Percentiles rank a stretch among this genome's conserved stretches.
These are phyloP conservation scores for Cyclopterus lumpus DNA, from an alignment of 2,797 vertebrate genomes.

Conservation along the genomic window DNA sequence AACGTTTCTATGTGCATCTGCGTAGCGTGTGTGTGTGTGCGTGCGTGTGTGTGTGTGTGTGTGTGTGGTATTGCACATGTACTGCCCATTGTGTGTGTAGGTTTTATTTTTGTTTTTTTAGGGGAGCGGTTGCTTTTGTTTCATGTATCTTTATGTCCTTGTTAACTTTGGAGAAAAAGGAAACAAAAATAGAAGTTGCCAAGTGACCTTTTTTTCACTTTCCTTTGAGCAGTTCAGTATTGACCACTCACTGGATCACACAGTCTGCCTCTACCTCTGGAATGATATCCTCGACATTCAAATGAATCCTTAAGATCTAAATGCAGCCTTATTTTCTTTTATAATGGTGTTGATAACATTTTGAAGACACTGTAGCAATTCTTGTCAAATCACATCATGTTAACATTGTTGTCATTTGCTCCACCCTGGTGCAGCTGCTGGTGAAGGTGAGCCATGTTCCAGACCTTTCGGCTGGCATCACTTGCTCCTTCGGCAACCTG, in stretches of 20 bases:
- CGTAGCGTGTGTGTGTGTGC: constrained; percentile 23
- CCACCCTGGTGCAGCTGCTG: constrained; percentile 85
- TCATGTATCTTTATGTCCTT: constrained; percentile 20
- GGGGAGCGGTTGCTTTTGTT: background rate
- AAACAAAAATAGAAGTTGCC: constrained; percentile 54
- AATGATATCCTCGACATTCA: background rate
- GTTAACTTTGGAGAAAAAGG: constrained; percentile 28
- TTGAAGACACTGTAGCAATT: constrained; percentile 32
- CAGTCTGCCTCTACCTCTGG: background rate
- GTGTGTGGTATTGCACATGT: constrained; percentile 26
- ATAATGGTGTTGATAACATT: constrained; percentile 21
- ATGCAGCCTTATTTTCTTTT: constrained; percentile 14
- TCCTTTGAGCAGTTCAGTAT: background rate
- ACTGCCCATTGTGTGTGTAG: background rate
- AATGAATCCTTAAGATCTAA: constrained; percentile 5
- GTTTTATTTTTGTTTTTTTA: background rate
- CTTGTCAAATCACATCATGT: constrained; percentile 28
- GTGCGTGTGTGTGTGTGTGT: constrained; percentile 4
- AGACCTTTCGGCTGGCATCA: constrained; percentile 90
- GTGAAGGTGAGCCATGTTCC: constrained; percentile 94
- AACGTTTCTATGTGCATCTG: constrained; percentile 51
- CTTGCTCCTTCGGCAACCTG: constrained; percentile 95
- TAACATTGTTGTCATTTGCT: background rate
- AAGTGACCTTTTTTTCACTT: constrained; percentile 35
- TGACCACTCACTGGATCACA: constrained; percentile 14